These are phyloP conservation scores for Calosoma granatense DNA, from an alignment of 1,140 invertebrate species.

Conservation along the genomic window DNA sequence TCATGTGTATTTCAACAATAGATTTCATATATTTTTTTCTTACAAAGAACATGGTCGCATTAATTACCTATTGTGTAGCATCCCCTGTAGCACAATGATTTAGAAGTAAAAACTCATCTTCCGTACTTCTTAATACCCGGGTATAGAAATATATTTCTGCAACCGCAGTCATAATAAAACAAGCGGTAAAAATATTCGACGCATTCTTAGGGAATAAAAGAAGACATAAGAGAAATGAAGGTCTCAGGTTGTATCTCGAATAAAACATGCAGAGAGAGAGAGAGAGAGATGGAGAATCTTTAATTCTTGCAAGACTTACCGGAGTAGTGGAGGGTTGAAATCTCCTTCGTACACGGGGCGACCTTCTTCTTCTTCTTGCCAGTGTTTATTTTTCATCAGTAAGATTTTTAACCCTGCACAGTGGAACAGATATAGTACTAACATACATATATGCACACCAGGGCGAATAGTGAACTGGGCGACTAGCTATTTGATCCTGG, in stretches of 20 bases:
- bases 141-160: not conserved
- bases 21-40: no score
- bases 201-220: conserved; percentile 1
- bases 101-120: not conserved
- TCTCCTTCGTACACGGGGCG: not conserved
- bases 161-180: no score
- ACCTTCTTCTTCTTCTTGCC: not conserved
- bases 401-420: conserved; percentile 27
- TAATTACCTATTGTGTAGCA: not conserved
- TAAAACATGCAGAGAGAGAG: not conserved
- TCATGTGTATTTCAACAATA: no score
- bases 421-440: conserved; percentile 17
- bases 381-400: conserved; percentile 31
- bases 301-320: conserved; percentile 6
- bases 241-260: not conserved
- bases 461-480: not conserved
- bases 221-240: not conserved
- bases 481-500: conserved; percentile 24
- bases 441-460: not conserved
- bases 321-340: not conserved
- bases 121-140: not conserved
- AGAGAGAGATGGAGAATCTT: not conserved
- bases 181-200: no score
- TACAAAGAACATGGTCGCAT: no score
- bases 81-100: not conserved